Base-by-base conservation (phyloP, 1,140 invertebrate species). In the Caenorhabditis brenneri region DNA sequence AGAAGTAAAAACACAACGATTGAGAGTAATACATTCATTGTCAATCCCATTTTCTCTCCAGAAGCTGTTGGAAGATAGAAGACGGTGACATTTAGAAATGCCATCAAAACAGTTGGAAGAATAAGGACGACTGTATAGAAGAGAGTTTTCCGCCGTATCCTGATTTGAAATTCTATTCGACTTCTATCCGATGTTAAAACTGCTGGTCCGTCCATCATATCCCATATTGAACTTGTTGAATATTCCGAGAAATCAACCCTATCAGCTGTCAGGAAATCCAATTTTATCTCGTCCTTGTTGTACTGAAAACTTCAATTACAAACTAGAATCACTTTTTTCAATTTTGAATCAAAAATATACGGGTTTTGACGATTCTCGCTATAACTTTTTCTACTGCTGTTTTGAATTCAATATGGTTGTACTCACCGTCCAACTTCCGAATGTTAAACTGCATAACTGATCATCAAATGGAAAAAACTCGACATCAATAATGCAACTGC, bases 91-190 rank as follows among this genome's bases (percentile, higher is more conserved):
- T 96, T 98, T 81, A 99, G 94, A 92, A 99, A 99, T 80, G 97
- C 98, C 91, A 99, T 99, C 81, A 99, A 93, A 53, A 99, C 96
- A 1, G 97, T 99, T 29, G 97, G 97, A 85, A 99, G 94, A 88
- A 99, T 98, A 90, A 99, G 94, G 91, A 99, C 99, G 85, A 99
- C 97, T 1, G 97, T 99, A 92, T 99, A 99, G 93, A 99, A 99
- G 12, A 99, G 92, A 0, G 97, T 99, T 92, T 99, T 99, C 60
- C 97, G 93, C 82, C 88, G 80, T 15, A 91, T 90, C 80, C 88
- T 81, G n/a, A 90, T 82, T 79, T 91, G 90, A 51, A 89, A 90
- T 82, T 91, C 88, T 33, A 91, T 88, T 10, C 90, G 33, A 24
- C 86, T 87, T 51, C 90, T 78, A 9, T 88, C 81, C 16, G 89